phyloP scores from a whole-genome alignment of 2,888 invertebrate genomes.

The Ichneumon xanthorius region DNA sequence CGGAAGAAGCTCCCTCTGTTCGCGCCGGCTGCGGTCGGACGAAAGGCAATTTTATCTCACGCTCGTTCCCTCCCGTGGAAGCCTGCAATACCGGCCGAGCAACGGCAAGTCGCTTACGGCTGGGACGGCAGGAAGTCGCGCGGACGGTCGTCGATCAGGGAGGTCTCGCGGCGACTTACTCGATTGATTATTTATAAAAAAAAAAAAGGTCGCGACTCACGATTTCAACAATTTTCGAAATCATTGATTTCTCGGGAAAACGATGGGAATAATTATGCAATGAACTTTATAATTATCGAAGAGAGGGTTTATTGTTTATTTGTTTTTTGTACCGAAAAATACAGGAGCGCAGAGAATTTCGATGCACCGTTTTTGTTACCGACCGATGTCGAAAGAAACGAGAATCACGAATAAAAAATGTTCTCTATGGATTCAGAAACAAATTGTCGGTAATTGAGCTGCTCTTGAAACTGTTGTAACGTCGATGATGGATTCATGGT shows the following conservation, averaged over 20 bases:
- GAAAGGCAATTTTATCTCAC: conserved; percentile 14
- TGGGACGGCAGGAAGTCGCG: not conserved
- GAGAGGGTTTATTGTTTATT: no score
- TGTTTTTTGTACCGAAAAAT: no score
- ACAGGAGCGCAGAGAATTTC: no score
- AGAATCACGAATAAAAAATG: not conserved
- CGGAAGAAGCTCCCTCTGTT: not conserved
- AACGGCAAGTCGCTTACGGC: conserved; percentile 41
- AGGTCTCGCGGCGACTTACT: not conserved
- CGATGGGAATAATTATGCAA: no score
- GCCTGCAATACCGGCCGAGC: conserved; percentile 46
- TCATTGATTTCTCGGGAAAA: no score
- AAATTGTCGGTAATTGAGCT: no score
- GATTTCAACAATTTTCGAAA: no score
- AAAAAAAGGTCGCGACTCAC: not conserved
- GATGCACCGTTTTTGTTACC: not conserved
- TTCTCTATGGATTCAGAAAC: not conserved
- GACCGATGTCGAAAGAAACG: not conserved
- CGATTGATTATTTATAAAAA: not conserved
- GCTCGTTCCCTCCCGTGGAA: not conserved
- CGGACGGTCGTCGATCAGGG: conserved; percentile 41
- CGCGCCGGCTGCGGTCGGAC: conserved; percentile 13
- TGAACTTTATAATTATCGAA: no score
- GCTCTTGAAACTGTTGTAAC: no score
- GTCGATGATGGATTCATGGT: no score